These are phyloP conservation scores for Pterocles burchelli DNA, from an alignment of 2,113 vertebrate genomes.

Conservation along the genomic window DNA sequence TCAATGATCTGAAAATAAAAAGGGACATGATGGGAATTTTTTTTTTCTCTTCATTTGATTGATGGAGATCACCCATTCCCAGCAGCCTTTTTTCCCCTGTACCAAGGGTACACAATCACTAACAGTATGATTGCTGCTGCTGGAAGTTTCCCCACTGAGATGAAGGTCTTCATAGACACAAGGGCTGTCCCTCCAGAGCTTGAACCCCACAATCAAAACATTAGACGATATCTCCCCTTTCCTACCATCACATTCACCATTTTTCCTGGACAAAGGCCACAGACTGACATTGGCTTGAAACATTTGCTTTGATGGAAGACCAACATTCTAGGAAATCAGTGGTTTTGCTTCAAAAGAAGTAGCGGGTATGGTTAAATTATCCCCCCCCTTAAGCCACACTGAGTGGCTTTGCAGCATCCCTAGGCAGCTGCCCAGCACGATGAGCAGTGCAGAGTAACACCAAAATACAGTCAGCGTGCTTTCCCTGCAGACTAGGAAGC, in stretches of 20 bases:
- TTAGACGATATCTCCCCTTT: background rate
- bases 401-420: background rate
- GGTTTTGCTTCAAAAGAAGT: background rate
- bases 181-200: background rate
- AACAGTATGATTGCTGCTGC: background rate
- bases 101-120: background rate
- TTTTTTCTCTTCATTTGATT: background rate
- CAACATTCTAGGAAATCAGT: background rate
- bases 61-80: background rate
- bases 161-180: background rate
- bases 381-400: background rate
- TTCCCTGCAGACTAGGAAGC: background rate
- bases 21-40: background rate
- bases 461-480: background rate
- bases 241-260: background rate
- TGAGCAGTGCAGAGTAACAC: background rate
- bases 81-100: background rate
- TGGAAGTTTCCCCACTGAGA: background rate
- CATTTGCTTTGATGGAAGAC: background rate
- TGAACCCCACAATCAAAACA: accelerated
- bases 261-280: background rate
- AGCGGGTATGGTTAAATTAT: background rate
- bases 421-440: background rate
- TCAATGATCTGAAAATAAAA: background rate
- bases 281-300: background rate